Evolutionary conservation across 2,888 invertebrate genomes (phyloP).

Genomic region (Monochamus alternatus): DNA sequence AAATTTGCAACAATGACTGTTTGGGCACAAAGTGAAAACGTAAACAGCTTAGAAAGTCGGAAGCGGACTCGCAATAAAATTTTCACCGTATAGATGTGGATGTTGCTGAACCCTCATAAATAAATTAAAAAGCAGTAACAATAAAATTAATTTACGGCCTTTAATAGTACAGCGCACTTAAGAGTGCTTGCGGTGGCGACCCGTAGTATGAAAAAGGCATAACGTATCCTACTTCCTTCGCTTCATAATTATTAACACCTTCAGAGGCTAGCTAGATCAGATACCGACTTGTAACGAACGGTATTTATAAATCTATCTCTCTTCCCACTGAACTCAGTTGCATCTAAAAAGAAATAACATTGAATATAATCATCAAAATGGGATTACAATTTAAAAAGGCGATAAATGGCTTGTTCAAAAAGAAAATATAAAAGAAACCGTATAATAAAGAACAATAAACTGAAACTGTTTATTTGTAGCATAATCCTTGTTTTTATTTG

Average conservation of each 20-base stretch:
- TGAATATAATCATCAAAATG: too few relatives aligned
- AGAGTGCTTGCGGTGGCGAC: not conserved
- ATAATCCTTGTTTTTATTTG: too few relatives aligned
- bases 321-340: too few relatives aligned
- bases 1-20: not conserved
- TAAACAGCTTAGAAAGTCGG: slow-evolving; percentile 16
- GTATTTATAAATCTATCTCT: not conserved
- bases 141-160: slow-evolving; percentile 28
- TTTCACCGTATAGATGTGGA: not conserved
- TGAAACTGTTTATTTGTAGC: too few relatives aligned
- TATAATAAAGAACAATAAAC: too few relatives aligned
- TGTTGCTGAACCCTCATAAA: slow-evolving; percentile 17
- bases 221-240: slow-evolving; percentile 10
- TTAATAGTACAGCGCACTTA: slow-evolving; percentile 3
- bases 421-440: too few relatives aligned
- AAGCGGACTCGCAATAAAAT: slow-evolving; percentile 7
- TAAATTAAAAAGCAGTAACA: slow-evolving; percentile 22
- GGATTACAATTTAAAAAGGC: too few relatives aligned
- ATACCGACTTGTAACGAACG: not conserved
- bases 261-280: not conserved
- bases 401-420: too few relatives aligned
- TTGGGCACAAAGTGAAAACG: slow-evolving; percentile 9
- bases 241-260: slow-evolving; percentile 26
- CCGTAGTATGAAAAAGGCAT: slow-evolving; percentile 12
- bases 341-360: too few relatives aligned